These are phyloP conservation scores for Mareca penelope DNA, from an alignment of 2,797 vertebrate species.

Conservation along the genomic window DNA sequence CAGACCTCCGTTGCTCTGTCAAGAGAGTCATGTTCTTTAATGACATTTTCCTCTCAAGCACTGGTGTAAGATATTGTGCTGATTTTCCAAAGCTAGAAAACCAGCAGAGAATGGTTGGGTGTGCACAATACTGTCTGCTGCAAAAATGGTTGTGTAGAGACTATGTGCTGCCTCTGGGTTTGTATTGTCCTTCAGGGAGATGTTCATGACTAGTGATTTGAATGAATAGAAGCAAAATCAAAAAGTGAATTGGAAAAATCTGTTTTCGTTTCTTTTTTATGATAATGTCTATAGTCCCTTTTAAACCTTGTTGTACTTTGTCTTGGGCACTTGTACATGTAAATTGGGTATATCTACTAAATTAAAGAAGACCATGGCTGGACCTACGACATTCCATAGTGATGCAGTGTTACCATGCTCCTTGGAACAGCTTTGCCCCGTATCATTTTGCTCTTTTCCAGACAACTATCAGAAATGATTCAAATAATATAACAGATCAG, in stretches of 20 bases:
- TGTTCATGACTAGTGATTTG: not conserved
- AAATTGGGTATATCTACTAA: not conserved
- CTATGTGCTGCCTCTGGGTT: accelerated
- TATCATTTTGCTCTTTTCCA: not conserved
- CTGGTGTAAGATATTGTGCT: not conserved
- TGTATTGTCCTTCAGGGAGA: not conserved
- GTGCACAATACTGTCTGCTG: not conserved
- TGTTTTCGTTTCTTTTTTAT: not conserved
- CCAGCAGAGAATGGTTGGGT: not conserved
- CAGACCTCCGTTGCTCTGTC: not conserved
- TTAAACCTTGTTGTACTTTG: not conserved
- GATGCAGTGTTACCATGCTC: not conserved
- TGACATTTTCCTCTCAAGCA: not conserved
- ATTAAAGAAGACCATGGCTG: not conserved
- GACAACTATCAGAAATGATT: not conserved
- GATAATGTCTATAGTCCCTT: not conserved
- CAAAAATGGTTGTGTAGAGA: not conserved
- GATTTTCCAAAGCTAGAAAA: slow-evolving; percentile 14
- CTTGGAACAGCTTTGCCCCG: not conserved
- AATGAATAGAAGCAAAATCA: not conserved
- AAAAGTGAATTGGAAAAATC: not conserved
- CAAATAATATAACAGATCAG: not conserved
- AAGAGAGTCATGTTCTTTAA: not conserved
- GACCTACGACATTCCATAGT: not conserved
- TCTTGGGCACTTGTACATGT: not conserved